phyloP scores from a whole-genome alignment of 2,888 invertebrate species.

The Nudaria mundana region DNA sequence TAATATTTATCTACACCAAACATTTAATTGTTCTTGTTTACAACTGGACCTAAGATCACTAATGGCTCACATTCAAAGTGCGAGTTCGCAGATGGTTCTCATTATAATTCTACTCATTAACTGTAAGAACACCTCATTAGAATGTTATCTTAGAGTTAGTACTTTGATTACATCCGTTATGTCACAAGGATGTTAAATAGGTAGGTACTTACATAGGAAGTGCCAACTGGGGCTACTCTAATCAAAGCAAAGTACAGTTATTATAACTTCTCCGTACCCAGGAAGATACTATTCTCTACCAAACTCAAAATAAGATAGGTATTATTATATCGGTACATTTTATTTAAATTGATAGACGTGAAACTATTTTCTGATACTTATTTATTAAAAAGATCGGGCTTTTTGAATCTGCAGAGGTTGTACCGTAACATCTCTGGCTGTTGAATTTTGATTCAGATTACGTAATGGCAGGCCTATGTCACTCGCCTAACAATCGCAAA shows the following conservation, averaged over 20 bases:
- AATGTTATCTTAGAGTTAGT: neutral
- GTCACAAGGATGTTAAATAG: slow-evolving; percentile 1
- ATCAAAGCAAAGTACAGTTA: neutral
- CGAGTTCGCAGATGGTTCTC: neutral
- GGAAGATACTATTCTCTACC: no score
- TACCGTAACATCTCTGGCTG: no score
- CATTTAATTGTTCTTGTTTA: neutral
- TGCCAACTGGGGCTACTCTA: neutral
- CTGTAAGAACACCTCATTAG: neutral
- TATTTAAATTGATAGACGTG: no score
- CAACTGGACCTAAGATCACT: neutral
- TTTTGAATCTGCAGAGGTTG: no score
- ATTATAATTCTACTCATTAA: neutral
- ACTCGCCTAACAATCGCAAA: no score
- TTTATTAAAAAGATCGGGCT: no score
- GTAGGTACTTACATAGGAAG: neutral
- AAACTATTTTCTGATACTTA: no score
- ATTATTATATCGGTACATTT: no score
- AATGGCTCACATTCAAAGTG: neutral
- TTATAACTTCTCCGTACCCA: neutral
- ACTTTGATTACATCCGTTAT: neutral
- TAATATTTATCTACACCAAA: no score
- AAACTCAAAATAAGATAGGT: no score
- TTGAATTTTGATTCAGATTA: no score
- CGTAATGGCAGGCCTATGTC: no score